These are phyloP conservation scores for Corticium candelabrum DNA, from an alignment of 37 sponge, comb jelly and placozoan genomes.

Conservation along the genomic window DNA sequence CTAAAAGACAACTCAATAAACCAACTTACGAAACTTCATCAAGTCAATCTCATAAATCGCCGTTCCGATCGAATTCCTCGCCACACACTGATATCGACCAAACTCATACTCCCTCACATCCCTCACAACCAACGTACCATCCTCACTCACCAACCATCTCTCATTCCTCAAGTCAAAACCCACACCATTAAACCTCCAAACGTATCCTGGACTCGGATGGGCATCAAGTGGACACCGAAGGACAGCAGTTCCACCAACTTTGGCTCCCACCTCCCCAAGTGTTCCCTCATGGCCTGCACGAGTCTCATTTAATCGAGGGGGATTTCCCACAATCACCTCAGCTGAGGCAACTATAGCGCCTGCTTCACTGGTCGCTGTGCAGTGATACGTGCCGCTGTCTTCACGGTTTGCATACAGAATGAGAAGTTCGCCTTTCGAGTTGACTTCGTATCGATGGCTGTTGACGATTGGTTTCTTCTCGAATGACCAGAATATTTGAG, in stretches of 20 bases:
- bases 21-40: background rate
- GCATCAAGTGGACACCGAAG: background rate
- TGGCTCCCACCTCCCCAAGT: background rate
- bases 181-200: background rate
- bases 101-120: background rate
- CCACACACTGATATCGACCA: background rate
- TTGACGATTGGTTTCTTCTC: background rate
- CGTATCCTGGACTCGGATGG: background rate
- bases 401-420: background rate
- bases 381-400: background rate
- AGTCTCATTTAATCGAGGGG: no score
- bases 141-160: background rate
- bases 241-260: background rate
- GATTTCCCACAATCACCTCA: background rate
- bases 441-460: background rate
- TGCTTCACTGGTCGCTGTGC: background rate
- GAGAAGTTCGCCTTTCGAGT: background rate
- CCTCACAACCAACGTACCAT: background rate
- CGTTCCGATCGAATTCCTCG: background rate
- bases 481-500: background rate
- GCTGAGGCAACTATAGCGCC: background rate
- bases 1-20: background rate
- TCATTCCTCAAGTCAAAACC: background rate
- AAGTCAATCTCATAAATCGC: background rate
- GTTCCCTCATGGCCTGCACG: no score